A percentile compares a stretch with the other conserved stretches of the same genome.
Evolutionary conservation across 2,113 vertebrate genomes (phyloP).

Genomic region (Fukomys damarensis): DNA sequence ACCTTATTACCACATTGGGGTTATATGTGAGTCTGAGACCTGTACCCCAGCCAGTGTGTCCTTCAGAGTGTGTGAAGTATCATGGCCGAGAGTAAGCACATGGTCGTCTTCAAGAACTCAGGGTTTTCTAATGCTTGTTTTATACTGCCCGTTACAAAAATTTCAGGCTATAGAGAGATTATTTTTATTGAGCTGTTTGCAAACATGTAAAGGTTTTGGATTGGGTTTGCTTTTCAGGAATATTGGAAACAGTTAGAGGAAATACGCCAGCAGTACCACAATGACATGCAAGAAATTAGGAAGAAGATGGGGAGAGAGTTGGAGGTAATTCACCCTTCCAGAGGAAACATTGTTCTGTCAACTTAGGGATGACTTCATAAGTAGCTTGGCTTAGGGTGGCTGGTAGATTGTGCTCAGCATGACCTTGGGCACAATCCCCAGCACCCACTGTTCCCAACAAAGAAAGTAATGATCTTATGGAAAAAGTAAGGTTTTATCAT

Average conservation of each 20-base stretch:
- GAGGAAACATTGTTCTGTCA: background rate
- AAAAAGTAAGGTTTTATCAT: background rate
- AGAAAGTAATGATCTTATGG: background rate
- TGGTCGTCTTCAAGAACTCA: background rate
- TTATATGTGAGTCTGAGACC: background rate
- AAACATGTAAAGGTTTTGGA: background rate
- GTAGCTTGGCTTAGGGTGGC: too few species aligned
- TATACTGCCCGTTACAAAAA: background rate
- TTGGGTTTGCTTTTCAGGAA: conserved; percentile 85
- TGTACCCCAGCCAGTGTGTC: background rate
- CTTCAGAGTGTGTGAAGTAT: background rate
- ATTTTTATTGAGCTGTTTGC: background rate
- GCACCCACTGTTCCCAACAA: background rate
- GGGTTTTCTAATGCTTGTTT: background rate
- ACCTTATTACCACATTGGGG: background rate
- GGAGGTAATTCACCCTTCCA: conserved; percentile 84
- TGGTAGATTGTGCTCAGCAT: background rate
- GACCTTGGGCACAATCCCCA: too few species aligned
- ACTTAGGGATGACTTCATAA: background rate
- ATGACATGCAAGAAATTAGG: conserved; percentile 88
- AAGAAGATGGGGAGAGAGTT: conserved; percentile 83
- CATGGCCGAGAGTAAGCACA: background rate
- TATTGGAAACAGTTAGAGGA: conserved; percentile 91
- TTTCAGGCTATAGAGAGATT: background rate
- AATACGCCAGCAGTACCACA: conserved; percentile 93